phyloP scores from a whole-genome alignment of 2,888 invertebrate genomes.

The Gryllus longicercus region DNA sequence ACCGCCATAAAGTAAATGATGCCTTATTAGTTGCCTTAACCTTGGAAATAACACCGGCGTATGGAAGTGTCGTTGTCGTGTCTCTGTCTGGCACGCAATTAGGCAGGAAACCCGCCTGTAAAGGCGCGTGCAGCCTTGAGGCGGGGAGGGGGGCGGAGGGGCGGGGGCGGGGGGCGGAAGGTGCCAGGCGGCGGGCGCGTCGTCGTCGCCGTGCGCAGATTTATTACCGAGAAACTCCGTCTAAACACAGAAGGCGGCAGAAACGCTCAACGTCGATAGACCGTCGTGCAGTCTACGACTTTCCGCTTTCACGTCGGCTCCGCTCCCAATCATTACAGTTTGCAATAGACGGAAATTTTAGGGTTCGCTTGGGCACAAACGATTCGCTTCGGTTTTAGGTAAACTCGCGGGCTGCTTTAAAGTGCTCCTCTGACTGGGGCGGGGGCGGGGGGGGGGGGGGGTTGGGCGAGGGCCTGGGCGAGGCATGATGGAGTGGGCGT shows the following conservation, averaged over 20 bases:
- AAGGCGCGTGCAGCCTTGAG: neutral
- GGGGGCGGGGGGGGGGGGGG: neutral
- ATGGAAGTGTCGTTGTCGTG: neutral
- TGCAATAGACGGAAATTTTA: neutral
- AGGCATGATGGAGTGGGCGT: neutral
- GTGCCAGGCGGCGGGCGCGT: neutral
- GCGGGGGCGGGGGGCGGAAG: neutral
- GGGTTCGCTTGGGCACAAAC: neutral
- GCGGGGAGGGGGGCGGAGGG: neutral
- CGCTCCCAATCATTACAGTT: neutral
- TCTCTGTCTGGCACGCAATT: neutral
- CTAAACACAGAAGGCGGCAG: neutral
- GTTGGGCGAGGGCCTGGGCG: neutral
- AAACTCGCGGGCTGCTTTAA: neutral
- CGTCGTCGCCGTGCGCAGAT: neutral
- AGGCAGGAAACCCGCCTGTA: slow-evolving; percentile 8
- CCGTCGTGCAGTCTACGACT: neutral
- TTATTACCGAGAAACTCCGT: neutral
- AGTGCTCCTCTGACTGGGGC: neutral
- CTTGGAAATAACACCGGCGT: slow-evolving; percentile 17
- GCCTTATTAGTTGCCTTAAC: slow-evolving; percentile 17
- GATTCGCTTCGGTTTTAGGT: neutral
- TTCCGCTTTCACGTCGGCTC: neutral
- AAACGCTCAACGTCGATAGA: neutral
- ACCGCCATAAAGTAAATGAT: slow-evolving; percentile 17